A percentile compares a stretch with the other conserved stretches of the same genome.
These are phyloP conservation scores for Sebastes wilsoni DNA, from an alignment of 2,797 vertebrate species.

Conservation along the genomic window DNA sequence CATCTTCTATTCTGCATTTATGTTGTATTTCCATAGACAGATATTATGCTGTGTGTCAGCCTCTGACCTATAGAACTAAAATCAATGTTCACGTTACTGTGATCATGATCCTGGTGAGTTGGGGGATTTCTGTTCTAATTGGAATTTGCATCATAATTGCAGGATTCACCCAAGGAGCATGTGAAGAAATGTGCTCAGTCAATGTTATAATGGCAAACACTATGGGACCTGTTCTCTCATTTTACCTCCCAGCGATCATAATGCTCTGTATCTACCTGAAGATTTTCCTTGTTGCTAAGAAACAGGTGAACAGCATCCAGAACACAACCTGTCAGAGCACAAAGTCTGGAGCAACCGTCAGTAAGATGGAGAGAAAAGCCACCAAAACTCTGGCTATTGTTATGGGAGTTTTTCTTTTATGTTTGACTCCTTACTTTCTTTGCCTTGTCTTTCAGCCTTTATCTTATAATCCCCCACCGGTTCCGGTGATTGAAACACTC, in stretches of 20 bases:
- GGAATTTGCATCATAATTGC: conserved; percentile 84
- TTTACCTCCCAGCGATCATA: conserved; percentile 85
- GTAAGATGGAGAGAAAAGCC: conserved; percentile 83
- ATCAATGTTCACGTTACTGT: conserved; percentile 53
- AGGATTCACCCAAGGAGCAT: conserved; percentile 59
- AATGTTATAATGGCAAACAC: not conserved
- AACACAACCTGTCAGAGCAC: not conserved
- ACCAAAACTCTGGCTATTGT: conserved; percentile 85
- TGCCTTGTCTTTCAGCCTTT: conserved; percentile 78
- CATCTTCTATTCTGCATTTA: conserved; percentile 81
- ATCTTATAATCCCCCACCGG: conserved; percentile 66
- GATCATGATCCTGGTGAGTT: conserved; percentile 84
- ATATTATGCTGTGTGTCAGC: conserved; percentile 86
- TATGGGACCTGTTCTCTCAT: conserved; percentile 42
- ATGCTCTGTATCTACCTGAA: conserved; percentile 88
- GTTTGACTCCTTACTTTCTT: conserved; percentile 87
- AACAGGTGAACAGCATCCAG: conserved; percentile 82
- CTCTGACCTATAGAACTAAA: conserved; percentile 82
- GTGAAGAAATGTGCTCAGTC: not conserved
- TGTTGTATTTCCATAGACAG: conserved; percentile 80
- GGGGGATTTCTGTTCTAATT: conserved; percentile 83
- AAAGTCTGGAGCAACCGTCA: conserved; percentile 47
- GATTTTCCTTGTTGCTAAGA: conserved; percentile 86
- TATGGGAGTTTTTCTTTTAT: conserved; percentile 85
- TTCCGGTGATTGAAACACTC: conserved; percentile 75